These are phyloP conservation scores for Pinna nobilis DNA, from an alignment of 1,140 invertebrate genomes.

Conservation along the genomic window DNA sequence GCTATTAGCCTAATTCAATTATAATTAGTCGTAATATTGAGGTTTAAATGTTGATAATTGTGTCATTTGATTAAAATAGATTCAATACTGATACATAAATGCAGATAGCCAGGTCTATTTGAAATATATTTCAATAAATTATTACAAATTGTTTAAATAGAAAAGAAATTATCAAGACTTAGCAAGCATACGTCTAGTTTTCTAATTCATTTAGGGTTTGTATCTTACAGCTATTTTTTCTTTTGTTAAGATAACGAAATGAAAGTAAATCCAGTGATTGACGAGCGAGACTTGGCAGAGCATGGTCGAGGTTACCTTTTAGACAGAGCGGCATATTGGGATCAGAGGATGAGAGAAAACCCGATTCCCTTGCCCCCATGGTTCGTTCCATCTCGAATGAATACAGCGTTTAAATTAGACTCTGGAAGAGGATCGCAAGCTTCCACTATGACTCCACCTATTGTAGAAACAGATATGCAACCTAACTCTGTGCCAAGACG, in stretches of 20 bases:
- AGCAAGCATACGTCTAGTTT: background rate
- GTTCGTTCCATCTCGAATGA: constrained; percentile 28
- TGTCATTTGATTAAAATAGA: no score
- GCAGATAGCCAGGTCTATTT: no score
- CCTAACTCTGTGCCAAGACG: constrained; percentile 4
- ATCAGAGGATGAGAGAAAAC: constrained; percentile 10
- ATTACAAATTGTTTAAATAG: no score
- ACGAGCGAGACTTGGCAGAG: constrained; percentile 36
- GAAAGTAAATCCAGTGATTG: constrained; percentile 20
- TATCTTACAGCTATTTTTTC: background rate
- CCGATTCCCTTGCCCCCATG: constrained; percentile 38
- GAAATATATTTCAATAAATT: no score
- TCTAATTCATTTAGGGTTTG: background rate
- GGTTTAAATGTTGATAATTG: no score
- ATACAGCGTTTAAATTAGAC: constrained; percentile 20
- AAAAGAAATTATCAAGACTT: background rate
- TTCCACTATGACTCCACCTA: constrained; percentile 17
- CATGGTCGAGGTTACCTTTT: constrained; percentile 46
- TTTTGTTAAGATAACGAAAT: constrained; percentile 2
- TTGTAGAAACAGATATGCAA: background rate
- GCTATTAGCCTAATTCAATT: no score
- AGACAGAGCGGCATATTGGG: constrained; percentile 47
- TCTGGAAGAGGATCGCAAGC: constrained; percentile 28
- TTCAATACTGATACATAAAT: no score
- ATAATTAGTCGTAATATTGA: no score